These are phyloP conservation scores for Gobiocypris rarus DNA, from an alignment of 2,113 vertebrate genomes.

Conservation along the genomic window DNA sequence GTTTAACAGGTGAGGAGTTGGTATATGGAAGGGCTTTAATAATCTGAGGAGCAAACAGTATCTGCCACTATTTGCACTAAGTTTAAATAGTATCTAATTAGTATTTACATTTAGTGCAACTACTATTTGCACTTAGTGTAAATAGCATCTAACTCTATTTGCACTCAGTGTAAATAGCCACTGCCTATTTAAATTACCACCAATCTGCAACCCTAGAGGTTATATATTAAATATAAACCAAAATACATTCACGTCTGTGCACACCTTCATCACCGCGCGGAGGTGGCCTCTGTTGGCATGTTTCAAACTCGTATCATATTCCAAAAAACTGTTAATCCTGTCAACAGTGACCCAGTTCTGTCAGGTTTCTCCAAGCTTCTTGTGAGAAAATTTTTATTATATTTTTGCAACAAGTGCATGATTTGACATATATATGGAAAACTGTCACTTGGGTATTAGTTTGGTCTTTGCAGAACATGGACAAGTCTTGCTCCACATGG, in stretches of 20 bases:
- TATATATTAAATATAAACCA: background rate
- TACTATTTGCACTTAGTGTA: background rate
- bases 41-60: too few relatives aligned
- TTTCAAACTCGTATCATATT: background rate
- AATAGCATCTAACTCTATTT: background rate
- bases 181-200: background rate
- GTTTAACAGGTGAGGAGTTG: too few relatives aligned
- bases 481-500: background rate
- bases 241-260: background rate
- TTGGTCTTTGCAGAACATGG: background rate
- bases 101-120: too few relatives aligned
- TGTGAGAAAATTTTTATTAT: constrained; percentile 54
- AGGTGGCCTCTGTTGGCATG: constrained; percentile 19
- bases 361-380: constrained; percentile 64
- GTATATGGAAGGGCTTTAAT: too few relatives aligned
- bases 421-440: background rate
- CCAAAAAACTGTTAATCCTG: constrained; percentile 57
- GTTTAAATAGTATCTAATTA: too few relatives aligned
- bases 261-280: background rate
- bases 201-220: background rate
- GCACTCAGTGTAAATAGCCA: background rate
- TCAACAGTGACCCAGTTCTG: constrained; percentile 65
- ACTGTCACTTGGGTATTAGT: background rate
- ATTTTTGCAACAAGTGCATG: background rate
- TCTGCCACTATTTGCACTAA: too few relatives aligned